A percentile compares a stretch with the other conserved stretches of the same genome.
phyloP scores from a whole-genome alignment of 2,888 invertebrate genomes.

The Ormia ochracea region DNA sequence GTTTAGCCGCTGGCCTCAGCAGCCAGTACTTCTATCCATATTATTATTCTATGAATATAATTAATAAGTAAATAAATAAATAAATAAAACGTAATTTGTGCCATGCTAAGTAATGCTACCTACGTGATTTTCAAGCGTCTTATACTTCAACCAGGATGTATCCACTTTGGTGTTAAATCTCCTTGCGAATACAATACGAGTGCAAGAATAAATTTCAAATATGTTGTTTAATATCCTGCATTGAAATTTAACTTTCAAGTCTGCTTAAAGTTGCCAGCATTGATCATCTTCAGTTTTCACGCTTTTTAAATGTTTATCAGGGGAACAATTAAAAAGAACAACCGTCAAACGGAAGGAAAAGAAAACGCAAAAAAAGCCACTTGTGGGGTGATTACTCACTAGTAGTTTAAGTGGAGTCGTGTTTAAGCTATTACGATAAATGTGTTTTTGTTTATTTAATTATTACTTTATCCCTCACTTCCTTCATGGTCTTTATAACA shows the following conservation, averaged over 20 bases:
- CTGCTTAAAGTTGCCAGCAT: not conserved
- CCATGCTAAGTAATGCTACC: not conserved
- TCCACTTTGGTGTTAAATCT: no score
- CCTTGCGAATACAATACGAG: no score
- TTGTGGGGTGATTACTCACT: not conserved
- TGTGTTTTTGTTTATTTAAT: constrained; percentile 47
- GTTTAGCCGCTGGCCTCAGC: no score
- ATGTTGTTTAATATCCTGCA: no score
- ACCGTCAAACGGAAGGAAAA: constrained; percentile 7
- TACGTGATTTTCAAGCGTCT: not conserved
- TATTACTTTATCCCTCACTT: constrained; percentile 39
- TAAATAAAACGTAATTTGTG: not conserved
- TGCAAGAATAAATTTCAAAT: no score
- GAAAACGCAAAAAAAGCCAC: not conserved
- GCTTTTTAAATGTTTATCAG: constrained; percentile 69
- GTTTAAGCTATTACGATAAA: not conserved
- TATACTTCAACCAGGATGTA: no score
- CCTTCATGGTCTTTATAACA: constrained; percentile 18
- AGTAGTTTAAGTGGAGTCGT: not conserved
- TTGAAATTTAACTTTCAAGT: not conserved
- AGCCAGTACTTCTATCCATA: no score
- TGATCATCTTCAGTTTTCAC: constrained; percentile 52
- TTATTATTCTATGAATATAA: no score
- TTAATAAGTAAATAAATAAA: no score
- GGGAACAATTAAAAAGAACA: constrained; percentile 72